phyloP scores from a whole-genome alignment of 2,113 vertebrate genomes.

The Gobiocypris rarus region DNA sequence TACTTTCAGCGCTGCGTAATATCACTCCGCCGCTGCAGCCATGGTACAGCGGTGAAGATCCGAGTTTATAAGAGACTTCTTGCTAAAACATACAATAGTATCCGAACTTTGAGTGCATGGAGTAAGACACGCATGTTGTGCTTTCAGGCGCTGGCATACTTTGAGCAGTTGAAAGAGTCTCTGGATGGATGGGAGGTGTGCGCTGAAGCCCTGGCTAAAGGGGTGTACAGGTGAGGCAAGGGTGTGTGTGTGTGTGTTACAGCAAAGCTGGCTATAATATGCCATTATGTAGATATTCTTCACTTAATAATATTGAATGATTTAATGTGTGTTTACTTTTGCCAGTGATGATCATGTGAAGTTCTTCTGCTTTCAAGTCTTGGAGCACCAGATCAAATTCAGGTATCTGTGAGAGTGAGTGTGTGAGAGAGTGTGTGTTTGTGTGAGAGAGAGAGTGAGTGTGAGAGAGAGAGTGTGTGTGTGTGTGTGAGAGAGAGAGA shows the following conservation, averaged over 20 bases:
- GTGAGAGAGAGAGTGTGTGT: no score
- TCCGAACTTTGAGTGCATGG: not conserved
- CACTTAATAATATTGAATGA: not conserved
- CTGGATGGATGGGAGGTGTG: conserved; percentile 96
- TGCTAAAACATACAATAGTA: no score
- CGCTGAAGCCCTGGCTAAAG: conserved; percentile 90
- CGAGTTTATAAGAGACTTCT: no score
- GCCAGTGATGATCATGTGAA: conserved; percentile 95
- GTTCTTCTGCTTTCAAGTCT: conserved; percentile 99
- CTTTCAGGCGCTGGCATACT: conserved; percentile 90
- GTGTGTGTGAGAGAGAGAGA: no score
- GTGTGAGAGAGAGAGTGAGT: no score
- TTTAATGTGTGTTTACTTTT: conserved; percentile 19
- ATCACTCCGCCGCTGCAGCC: no score
- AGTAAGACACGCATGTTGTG: not conserved
- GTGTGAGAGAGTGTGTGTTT: no score
- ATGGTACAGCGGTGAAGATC: no score
- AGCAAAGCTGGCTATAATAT: no score
- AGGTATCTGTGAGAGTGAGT: conserved; percentile 77
- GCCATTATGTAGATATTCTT: no score
- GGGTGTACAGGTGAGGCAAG: conserved; percentile 84
- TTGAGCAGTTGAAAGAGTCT: conserved; percentile 97
- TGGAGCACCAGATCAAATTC: conserved; percentile 97
- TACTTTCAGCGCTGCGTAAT: no score
- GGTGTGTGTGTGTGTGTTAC: no score